Percentiles rank a stretch among this genome's conserved stretches.
These are phyloP conservation scores for Lepidurus packardi DNA, from an alignment of 1,140 invertebrate genomes.

Conservation along the genomic window DNA sequence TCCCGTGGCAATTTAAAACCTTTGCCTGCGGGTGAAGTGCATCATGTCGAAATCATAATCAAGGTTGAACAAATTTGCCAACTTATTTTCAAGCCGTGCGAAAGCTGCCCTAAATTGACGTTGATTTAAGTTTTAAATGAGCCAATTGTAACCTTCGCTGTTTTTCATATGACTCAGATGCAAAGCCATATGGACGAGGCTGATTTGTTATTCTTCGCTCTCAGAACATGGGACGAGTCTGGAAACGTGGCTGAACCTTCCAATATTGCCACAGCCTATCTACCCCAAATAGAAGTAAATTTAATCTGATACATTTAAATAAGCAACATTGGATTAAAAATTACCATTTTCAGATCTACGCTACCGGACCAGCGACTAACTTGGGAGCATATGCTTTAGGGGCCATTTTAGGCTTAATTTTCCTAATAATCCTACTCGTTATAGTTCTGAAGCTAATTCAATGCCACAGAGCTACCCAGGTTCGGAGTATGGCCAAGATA, in stretches of 20 bases:
- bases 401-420: conserved; percentile 9
- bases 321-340: no score
- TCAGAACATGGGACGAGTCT: neutral
- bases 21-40: neutral
- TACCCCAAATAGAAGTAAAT: conserved; percentile 3
- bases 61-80: neutral
- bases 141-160: no score
- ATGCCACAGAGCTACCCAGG: neutral
- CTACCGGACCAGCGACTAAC: neutral
- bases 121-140: no score
- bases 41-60: neutral
- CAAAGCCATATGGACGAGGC: neutral
- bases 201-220: conserved; percentile 16
- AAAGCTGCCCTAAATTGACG: no score
- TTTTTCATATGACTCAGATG: neutral
- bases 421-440: neutral
- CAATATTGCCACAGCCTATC: conserved; percentile 7
- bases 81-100: no score
- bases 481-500: neutral
- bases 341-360: neutral
- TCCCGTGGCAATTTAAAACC: neutral
- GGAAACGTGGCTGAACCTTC: conserved; percentile 25
- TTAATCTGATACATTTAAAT: no score
- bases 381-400: neutral
- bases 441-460: neutral